A percentile compares a stretch with the other conserved stretches of the same genome.
Conservation (phyloP, 2,797 vertebrate genomes). For the Steatocranus sp. region DNA sequence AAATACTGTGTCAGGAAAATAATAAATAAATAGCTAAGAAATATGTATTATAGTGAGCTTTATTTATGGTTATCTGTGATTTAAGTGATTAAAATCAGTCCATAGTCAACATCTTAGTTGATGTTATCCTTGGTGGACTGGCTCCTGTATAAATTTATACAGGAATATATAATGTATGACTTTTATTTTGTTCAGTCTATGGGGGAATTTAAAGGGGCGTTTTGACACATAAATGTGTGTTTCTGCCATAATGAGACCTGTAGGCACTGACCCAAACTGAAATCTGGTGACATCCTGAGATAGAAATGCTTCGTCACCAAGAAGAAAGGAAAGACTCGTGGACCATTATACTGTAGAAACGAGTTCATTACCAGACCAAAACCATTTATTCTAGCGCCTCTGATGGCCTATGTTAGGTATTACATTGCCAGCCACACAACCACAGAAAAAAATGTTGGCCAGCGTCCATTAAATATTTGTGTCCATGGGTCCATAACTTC, state of each 20-base stretch:
- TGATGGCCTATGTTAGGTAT: not conserved
- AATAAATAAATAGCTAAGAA: not conserved
- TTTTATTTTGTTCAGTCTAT: not conserved
- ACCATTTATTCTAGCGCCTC: not conserved
- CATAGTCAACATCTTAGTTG: not conserved
- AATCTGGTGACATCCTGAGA: conserved; percentile 1
- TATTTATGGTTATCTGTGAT: not conserved
- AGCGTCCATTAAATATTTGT: not conserved
- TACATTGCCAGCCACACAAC: not conserved
- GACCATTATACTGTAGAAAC: not conserved
- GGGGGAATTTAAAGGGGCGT: not conserved
- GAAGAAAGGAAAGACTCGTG: not conserved
- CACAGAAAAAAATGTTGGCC: not conserved
- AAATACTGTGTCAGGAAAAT: not conserved
- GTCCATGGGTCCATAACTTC: not conserved
- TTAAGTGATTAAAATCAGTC: not conserved
- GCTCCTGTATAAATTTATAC: no score
- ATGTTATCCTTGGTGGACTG: not conserved
- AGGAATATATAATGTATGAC: not conserved
- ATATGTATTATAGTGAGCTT: not conserved
- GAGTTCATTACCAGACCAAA: not conserved
- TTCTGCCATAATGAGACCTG: not conserved
- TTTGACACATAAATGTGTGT: not conserved
- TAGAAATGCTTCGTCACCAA: not conserved
- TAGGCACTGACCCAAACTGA: not conserved